Evolutionary conservation across 1,140 invertebrate species (phyloP), one percentile per base, ranked within the genome.

Genomic region (Tetranychus urticae): DNA sequence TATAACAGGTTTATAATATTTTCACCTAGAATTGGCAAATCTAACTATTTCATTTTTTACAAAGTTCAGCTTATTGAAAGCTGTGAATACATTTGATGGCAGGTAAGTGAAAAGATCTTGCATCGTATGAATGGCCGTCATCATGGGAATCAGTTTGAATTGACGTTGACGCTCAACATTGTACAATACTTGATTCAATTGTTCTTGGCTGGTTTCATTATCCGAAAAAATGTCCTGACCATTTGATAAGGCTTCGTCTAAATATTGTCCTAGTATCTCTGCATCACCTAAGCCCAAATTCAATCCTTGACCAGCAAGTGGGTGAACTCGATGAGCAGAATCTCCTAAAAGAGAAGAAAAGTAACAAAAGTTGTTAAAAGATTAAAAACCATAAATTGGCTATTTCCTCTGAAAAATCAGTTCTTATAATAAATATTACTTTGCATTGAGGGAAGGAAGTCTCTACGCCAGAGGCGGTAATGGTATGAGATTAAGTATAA

Each of bases 231-330:
- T 50, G 14, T 81, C 79, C 55, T 78, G 77, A 8, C 93, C 94
- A 65, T 78, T 74, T 64, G 80, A 79, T 0, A 81, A 74, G 3
- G 83, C 79, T 54, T 85, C 77, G 4, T 81, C 77, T 14, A 97
- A 70, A 3, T 80, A 69, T 56, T 82, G 69, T 10, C 80, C 77
- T 0, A 99, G 75, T 65, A 77, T 77, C 13, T 75, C 69, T 0
- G 96, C 82, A 76, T 99, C 96, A 34, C 86, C 87, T 72, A 97
- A 93, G 4, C 94, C 94, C 52, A 98, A 75, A 76, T 98, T 98
- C 0, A 97, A 88, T 12, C 93, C 93, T 73, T 96, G 91, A 0
- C 94, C 94, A 54, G 93, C 94, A 57, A 97, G 71, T 0, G 94
- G 94, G 77, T 98, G 93, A 46, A 98, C 78, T 69, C 88, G 78